phyloP scores from a whole-genome alignment of 2,113 vertebrate genomes.

The Nettapus auritus region DNA sequence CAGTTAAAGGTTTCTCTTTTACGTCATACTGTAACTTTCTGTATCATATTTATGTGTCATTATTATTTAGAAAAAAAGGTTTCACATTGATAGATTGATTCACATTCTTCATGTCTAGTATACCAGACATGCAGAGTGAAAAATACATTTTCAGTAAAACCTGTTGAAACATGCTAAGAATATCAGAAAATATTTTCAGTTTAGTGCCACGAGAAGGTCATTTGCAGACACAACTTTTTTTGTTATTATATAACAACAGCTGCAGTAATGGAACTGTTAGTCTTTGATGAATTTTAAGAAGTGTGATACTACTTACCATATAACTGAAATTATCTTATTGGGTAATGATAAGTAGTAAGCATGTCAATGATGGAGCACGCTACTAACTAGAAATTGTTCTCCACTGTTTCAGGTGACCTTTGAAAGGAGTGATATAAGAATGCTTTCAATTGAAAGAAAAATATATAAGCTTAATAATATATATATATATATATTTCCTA shows the following conservation, averaged over 20 bases:
- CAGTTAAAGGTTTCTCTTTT: background rate
- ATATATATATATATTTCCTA: no score
- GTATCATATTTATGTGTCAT: background rate
- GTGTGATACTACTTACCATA: background rate
- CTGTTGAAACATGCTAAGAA: background rate
- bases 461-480: background rate
- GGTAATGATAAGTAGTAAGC: background rate
- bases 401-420: conserved; percentile 22
- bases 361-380: background rate
- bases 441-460: conserved; percentile 36
- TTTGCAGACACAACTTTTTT: background rate
- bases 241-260: background rate
- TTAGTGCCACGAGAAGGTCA: background rate
- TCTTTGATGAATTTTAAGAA: background rate
- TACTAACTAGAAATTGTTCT: background rate
- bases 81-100: background rate
- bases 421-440: background rate
- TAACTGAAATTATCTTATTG: background rate
- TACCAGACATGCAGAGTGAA: background rate
- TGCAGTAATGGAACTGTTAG: background rate
- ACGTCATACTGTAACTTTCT: background rate
- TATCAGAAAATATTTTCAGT: background rate
- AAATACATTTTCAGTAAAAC: background rate
- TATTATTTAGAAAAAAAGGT: background rate
- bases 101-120: no score